Evolutionary conservation across 2,113 vertebrate genomes (phyloP), one percentile per base, ranked within the genome.

Genomic region (Rhynchomys soricoides): DNA sequence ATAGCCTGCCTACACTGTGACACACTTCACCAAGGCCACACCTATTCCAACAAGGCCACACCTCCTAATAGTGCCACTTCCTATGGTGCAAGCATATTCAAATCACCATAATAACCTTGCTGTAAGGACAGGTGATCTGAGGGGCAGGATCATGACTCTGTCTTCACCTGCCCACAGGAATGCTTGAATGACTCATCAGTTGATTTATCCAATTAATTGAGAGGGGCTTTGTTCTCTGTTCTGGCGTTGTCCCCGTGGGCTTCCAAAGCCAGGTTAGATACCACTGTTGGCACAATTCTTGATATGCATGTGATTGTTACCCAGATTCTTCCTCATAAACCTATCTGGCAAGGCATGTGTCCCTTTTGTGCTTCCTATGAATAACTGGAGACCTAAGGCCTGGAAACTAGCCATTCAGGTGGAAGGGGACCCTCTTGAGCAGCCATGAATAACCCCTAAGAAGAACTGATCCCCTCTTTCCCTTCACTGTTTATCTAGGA

Each of bases 331-430:
- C 37, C 31, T 82, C 52, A 17, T 4, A 31, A 6, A 43, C 3
- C 48, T 50, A 52, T 29, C 59, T 9, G n/a, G 22, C n/a, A 0
- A 0, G 17, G 43, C 26, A 16, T 0, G 0, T 0, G 86, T 29
- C 34, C n/a, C 19, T 19, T 29, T 24, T 4, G 0, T 55, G n/a
- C 37, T 77, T 37, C 52, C n/a, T 57, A 52, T 64, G 70, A 79
- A 43, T 34, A 88, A 78, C 31, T 43, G 34, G 17, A 50, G 50
- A 64, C 57, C 62, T 68, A 45, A 57, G 55, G 22, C 45, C 68
- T 50, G 90, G n/a, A 1, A 22, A 29, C 24, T 34, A 77, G 40
- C 48, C 73, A 59, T 2, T 26, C 17, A 45, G 50, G 12, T 50
- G 55, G 59, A 71, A 17, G 21, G 21, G 48, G 29, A 31, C 34